phyloP scores from a whole-genome alignment of 2,888 invertebrate genomes.

The Megaustenia siamemsis region DNA sequence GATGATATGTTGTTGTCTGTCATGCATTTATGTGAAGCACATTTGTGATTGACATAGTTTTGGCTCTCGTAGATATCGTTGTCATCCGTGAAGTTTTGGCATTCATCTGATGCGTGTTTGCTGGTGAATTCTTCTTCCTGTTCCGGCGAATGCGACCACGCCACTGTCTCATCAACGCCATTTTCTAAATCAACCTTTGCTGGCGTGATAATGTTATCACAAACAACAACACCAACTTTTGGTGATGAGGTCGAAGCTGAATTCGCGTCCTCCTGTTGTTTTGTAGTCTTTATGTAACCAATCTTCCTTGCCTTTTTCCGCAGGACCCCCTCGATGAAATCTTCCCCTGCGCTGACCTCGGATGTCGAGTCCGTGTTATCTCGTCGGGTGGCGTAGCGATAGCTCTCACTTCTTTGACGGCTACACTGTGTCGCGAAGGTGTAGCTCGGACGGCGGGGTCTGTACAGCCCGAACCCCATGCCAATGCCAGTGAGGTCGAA shows the following conservation, averaged over 20 bases:
- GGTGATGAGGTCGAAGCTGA: background rate
- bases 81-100: conserved; percentile 19
- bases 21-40: conserved; percentile 33
- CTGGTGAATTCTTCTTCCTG: background rate
- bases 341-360: conserved; percentile 57
- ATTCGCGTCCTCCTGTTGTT: conserved; percentile 44
- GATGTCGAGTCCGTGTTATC: conserved; percentile 58
- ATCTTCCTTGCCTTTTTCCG: conserved; percentile 69
- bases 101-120: background rate
- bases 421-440: conserved; percentile 77
- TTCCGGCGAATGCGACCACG: too few species aligned
- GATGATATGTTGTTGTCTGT: background rate
- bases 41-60: conserved; percentile 54
- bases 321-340: conserved; percentile 65
- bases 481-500: conserved; percentile 78
- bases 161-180: background rate
- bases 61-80: conserved; percentile 51
- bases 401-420: conserved; percentile 77
- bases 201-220: conserved; percentile 18
- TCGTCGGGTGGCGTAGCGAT: conserved; percentile 73
- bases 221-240: conserved; percentile 24
- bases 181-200: conserved; percentile 25
- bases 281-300: conserved; percentile 72
- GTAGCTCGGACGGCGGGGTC: conserved; percentile 78
- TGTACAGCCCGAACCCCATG: conserved; percentile 77